phyloP scores from a whole-genome alignment of 2,113 vertebrate genomes.

The Boulengeromyrus knoepffleri region DNA sequence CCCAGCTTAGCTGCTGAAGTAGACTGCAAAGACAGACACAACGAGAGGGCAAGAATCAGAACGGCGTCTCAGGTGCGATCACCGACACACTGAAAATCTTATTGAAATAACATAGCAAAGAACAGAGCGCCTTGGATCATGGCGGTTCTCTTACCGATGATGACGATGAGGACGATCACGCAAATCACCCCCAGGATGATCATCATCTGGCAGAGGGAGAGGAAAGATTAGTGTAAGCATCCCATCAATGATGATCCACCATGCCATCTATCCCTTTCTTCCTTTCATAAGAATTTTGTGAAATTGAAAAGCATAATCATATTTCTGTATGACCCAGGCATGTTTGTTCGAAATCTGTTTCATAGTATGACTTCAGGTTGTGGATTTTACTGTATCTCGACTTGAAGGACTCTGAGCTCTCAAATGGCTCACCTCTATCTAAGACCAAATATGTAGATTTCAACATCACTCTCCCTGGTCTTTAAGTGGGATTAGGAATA shows the following conservation, averaged over 20 bases:
- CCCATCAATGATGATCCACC: neutral
- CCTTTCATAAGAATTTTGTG: neutral
- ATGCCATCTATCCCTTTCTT: neutral
- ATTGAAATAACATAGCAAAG: neutral
- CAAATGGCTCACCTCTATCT: neutral
- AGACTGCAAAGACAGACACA: conserved; percentile 49
- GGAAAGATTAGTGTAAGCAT: neutral
- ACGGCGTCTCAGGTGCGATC: neutral
- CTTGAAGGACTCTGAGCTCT: neutral
- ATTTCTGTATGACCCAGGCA: neutral
- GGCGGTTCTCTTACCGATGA: conserved; percentile 72
- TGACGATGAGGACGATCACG: conserved; percentile 83
- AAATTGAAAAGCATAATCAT: neutral
- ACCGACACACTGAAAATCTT: neutral
- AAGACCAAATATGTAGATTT: neutral
- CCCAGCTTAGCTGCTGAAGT: conserved; percentile 71
- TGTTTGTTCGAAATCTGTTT: neutral
- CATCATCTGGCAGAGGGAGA: conserved; percentile 78
- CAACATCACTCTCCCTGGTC: neutral
- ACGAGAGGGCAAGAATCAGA: conserved; percentile 13
- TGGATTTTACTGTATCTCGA: neutral
- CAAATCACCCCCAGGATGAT: conserved; percentile 83
- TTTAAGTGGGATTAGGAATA: neutral
- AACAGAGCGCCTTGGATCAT: neutral
- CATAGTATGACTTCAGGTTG: neutral